These are phyloP conservation scores for Bubo blakistoni DNA, from an alignment of 2,113 vertebrate species.

Conservation along the genomic window DNA sequence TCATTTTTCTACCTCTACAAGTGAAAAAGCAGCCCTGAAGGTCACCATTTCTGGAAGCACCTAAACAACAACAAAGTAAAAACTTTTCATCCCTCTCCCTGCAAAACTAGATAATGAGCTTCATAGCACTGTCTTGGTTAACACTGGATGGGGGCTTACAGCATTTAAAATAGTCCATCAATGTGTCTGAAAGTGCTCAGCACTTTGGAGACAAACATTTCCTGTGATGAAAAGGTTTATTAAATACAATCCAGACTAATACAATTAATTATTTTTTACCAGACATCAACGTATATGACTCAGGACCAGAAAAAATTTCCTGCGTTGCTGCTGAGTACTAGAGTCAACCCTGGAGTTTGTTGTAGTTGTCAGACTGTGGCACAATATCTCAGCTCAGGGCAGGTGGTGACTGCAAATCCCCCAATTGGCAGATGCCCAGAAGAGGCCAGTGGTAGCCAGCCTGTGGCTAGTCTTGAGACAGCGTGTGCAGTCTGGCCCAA, in stretches of 20 bases:
- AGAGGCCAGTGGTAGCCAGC: not conserved
- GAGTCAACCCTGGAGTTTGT: not conserved
- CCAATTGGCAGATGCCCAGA: not conserved
- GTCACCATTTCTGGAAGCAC: not conserved
- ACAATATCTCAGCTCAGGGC: not conserved
- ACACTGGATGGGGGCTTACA: not conserved
- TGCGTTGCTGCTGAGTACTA: not conserved
- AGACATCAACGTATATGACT: rapidly evolving
- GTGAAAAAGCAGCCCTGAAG: not conserved
- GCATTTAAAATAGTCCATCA: not conserved
- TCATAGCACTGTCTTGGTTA: not conserved
- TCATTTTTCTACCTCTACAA: constrained; percentile 22
- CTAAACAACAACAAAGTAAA: constrained; percentile 33
- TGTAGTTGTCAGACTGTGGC: rapidly evolving
- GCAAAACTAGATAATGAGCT: not conserved
- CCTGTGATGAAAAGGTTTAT: not conserved
- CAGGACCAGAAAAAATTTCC: not conserved
- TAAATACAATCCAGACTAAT: not conserved
- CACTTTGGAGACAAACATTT: not conserved
- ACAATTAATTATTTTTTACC: not conserved
- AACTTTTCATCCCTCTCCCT: not conserved
- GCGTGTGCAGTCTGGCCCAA: rapidly evolving
- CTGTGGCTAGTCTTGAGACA: not conserved
- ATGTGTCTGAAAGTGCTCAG: not conserved
- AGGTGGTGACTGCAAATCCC: not conserved